Conservation (phyloP, 2,888 invertebrate genomes). For the Drosophila borealis region DNA sequence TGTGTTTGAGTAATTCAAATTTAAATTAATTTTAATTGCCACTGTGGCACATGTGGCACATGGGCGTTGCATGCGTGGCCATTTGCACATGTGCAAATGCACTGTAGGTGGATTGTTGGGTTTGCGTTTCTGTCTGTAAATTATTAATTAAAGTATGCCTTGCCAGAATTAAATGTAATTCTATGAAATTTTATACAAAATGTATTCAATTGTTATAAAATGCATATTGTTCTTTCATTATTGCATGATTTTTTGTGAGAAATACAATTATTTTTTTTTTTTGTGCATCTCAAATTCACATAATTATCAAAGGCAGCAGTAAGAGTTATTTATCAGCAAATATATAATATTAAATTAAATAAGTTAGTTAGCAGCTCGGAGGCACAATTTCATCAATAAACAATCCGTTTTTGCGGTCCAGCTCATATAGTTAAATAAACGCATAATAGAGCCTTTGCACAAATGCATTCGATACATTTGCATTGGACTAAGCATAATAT, state of each 20-base stretch:
- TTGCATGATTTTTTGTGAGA: background rate
- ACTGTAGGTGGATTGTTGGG: background rate
- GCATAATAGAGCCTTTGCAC: too few species aligned
- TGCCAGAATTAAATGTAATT: conserved; percentile 6
- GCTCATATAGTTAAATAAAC: too few species aligned
- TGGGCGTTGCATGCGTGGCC: conserved; percentile 4
- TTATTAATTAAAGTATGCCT: conserved; percentile 47
- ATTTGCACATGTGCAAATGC: conserved; percentile 36
- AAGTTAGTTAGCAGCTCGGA: too few species aligned
- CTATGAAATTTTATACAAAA: conserved; percentile 10
- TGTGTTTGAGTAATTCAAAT: conserved; percentile 63
- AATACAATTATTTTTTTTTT: background rate
- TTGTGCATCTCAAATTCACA: too few species aligned
- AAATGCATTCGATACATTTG: too few species aligned
- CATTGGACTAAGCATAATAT: too few species aligned
- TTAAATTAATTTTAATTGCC: conserved; percentile 80
- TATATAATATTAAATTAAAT: too few species aligned
- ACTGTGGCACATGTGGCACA: conserved; percentile 23
- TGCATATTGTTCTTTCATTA: background rate
- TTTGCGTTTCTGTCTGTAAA: conserved; percentile 22
- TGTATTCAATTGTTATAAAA: too few species aligned
- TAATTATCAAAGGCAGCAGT: too few species aligned
- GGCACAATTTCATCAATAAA: too few species aligned
- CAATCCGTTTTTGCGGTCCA: too few species aligned
- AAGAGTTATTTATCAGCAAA: too few species aligned